A percentile compares a stretch with the other conserved stretches of the same genome.
These are phyloP conservation scores for Lasioglossum albipes DNA, from an alignment of 1,140 invertebrate species.

Conservation along the genomic window DNA sequence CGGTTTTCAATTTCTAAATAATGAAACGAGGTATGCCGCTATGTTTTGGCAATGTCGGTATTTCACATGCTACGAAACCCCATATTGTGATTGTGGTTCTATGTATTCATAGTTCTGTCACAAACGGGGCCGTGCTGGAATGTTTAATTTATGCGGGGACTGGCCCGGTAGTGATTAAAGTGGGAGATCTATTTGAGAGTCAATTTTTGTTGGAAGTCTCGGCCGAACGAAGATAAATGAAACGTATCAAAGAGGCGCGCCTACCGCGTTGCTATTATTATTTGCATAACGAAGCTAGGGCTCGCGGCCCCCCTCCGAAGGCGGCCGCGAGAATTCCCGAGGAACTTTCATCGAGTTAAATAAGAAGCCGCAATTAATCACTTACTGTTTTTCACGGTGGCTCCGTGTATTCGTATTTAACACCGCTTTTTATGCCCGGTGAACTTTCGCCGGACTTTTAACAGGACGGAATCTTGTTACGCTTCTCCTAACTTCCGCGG, in stretches of 20 bases:
- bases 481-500: constrained; percentile 55
- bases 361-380: constrained; percentile 65
- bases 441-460: constrained; percentile 65
- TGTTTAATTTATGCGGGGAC: constrained; percentile 3
- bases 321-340: constrained; percentile 48
- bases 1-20: too few relatives aligned
- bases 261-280: constrained; percentile 48
- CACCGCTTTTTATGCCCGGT: constrained; percentile 55
- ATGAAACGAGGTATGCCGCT: too few relatives aligned
- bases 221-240: constrained; percentile 34
- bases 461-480: constrained; percentile 69
- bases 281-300: constrained; percentile 39
- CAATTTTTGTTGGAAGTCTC: constrained; percentile 23
- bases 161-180: constrained; percentile 5
- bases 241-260: constrained; percentile 42
- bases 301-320: background rate
- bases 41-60: too few relatives aligned
- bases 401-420: constrained; percentile 57
- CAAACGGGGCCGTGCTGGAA: background rate
- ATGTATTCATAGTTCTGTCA: background rate
- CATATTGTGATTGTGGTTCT: too few relatives aligned
- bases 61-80: too few relatives aligned
- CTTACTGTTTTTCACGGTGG: constrained; percentile 60
- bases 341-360: constrained; percentile 56
- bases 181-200: constrained; percentile 14